Evolutionary conservation across 2,113 vertebrate genomes (phyloP), one percentile per base, ranked within the genome.

Genomic region (Nanorana parkeri): DNA sequence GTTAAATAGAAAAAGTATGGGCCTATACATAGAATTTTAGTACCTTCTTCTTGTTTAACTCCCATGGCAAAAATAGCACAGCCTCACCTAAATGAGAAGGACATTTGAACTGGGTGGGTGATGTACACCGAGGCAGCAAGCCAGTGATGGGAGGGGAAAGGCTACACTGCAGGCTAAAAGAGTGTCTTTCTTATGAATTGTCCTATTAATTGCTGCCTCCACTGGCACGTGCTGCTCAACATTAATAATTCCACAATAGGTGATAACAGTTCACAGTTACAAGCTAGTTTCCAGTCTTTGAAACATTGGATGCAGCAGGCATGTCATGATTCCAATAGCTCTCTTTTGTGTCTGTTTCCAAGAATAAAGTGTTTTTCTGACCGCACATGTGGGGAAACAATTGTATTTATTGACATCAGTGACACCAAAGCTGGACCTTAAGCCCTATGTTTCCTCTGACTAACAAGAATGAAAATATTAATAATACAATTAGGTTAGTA

Each of bases 81-180:
- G 78, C 67, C 79, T 73, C 79, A 63, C 68, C 79, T 81, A 81
- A 51, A 52, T 20, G 10, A 10, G 41, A 65, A 32, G 55, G 60
- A 41, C 23, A 66, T 55, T n/a, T 24, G 41, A 56, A 65, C 69
- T 55, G 79, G 68, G 79, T 73, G 79, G 68, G 69, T 32, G 80
- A 75, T 32, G 80, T 67, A n/a, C 69, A 20, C 8, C 16, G 17
- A 17, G 67, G 67, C 78, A 17, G 56, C 29, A 17, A 28, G 68
- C 79, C 56, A 73, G 60, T 23, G 3, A 17, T 54, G 41, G 32
- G 68, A 24, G 19, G 66, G 54, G 52, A 69, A 56, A 71, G 58
- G 55, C 36, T 26, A 41, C 47, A 17, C 19, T 28, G 20, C 56
- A 17, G 23, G 28, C 26, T 63, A 68, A 24, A 20, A 24, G 4